These are phyloP conservation scores for Limnephilus marmoratus DNA, from an alignment of 2,888 invertebrate genomes.

Conservation along the genomic window DNA sequence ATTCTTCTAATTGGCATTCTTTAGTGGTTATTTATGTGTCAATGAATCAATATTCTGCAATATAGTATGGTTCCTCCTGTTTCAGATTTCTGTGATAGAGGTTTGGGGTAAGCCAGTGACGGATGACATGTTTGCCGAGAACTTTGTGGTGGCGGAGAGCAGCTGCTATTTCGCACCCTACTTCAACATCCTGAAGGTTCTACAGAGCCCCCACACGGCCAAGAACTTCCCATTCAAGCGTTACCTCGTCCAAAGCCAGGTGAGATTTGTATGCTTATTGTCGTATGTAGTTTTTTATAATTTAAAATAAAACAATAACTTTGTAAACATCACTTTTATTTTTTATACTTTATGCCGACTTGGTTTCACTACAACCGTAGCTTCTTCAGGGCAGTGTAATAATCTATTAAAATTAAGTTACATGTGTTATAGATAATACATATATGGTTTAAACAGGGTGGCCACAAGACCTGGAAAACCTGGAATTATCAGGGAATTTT, in stretches of 20 bases:
- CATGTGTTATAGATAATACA: too few relatives aligned
- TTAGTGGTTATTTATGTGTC: too few relatives aligned
- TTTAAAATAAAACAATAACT: not conserved
- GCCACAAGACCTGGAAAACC: too few relatives aligned
- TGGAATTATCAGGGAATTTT: too few relatives aligned
- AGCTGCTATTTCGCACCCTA: not conserved
- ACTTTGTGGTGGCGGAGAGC: not conserved
- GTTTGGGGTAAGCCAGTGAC: not conserved
- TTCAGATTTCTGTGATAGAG: not conserved
- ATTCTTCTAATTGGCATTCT: too few relatives aligned
- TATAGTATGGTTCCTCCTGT: not conserved
- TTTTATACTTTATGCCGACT: too few relatives aligned
- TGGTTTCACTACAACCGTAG: too few relatives aligned
- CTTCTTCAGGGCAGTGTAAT: too few relatives aligned
- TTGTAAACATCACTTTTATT: too few relatives aligned
- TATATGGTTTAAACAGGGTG: too few relatives aligned
- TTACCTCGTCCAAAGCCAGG: slow-evolving; percentile 74
- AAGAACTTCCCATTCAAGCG: not conserved
- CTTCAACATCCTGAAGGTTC: not conserved
- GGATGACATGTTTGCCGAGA: slow-evolving; percentile 3
- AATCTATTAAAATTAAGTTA: too few relatives aligned
- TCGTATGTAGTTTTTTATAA: not conserved
- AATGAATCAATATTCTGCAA: not conserved
- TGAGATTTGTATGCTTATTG: slow-evolving; percentile 65
- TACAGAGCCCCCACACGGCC: not conserved